Percentiles rank a stretch among this genome's conserved stretches.
Evolutionary conservation across 2,797 vertebrate genomes (phyloP).

Genomic region (Leptoclinus maculatus): DNA sequence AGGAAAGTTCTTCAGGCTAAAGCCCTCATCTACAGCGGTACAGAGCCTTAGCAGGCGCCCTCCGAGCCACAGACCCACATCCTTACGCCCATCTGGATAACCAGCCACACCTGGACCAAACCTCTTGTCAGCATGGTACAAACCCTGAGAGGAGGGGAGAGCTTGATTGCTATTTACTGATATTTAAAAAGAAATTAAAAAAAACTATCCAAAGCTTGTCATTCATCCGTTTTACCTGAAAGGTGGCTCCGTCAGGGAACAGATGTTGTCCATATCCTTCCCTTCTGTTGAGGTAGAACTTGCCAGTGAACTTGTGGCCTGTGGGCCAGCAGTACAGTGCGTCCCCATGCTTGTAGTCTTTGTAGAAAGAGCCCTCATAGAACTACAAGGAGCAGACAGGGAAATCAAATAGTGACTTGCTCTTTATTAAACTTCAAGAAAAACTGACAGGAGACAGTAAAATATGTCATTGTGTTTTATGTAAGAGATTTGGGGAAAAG

Average conservation of each 20-base stretch:
- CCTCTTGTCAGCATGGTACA: conserved; percentile 85
- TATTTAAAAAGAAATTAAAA: background rate
- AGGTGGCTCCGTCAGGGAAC: conserved; percentile 80
- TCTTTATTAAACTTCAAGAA: background rate
- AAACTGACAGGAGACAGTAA: background rate
- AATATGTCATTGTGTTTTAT: background rate
- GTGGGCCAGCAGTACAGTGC: conserved; percentile 87
- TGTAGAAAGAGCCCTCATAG: conserved; percentile 88
- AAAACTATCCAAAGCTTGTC: background rate
- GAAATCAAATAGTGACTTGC: fast-evolving
- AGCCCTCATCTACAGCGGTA: conserved; percentile 66
- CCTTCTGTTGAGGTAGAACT: conserved; percentile 88
- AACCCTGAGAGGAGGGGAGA: conserved; percentile 81
- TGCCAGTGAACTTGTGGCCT: conserved; percentile 87
- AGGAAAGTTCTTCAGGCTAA: conserved; percentile 80
- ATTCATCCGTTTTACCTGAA: conserved; percentile 81
- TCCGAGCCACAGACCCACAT: conserved; percentile 89
- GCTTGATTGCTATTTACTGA: background rate
- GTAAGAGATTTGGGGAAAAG: too few species aligned
- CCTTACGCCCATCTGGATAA: conserved; percentile 82
- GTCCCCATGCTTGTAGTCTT: conserved; percentile 87
- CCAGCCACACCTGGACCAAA: conserved; percentile 89
- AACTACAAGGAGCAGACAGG: conserved; percentile 70
- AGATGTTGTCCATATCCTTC: conserved; percentile 88
- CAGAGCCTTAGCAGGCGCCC: conserved; percentile 85